Evolutionary conservation across 2,888 invertebrate genomes (phyloP), one percentile per base, ranked within the genome.

Genomic region (Heteromyza rotundicornis): DNA sequence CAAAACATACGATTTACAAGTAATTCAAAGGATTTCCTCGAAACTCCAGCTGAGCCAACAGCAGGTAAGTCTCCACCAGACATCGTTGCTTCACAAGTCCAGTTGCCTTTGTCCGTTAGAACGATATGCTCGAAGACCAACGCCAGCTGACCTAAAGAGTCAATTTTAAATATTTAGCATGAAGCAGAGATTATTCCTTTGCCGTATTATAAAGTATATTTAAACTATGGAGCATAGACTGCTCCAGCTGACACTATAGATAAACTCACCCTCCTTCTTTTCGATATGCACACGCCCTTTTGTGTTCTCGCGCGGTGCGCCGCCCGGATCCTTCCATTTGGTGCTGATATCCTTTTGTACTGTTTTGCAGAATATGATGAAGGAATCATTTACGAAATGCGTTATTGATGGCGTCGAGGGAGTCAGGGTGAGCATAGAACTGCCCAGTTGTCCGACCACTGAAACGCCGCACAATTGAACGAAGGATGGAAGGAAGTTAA

Each of bases 61-160:
- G n/a, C n/a, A n/a, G n/a, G n/a, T n/a, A n/a, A n/a, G n/a, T n/a
- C n/a, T n/a, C n/a, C n/a, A n/a, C n/a, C n/a, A n/a, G n/a, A n/a
- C n/a, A n/a, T n/a, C n/a, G 73, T 70, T 32, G 83, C 80, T 57
- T 80, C 79, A 73, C 86, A 86, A 19, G 83, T 82, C 82, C 86
- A 86, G 59, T 80, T 82, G 40, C 86, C 86, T 68, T 79, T 81
- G 70, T 86, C 86, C 61, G 80, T 76, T 67, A 79, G 68, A 62
- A 78, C 75, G 69, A 85, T 85, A 70, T 81, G 84, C 69, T 85
- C 84, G 64, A 86, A 85, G 51, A 86, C 82, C 54, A 86, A 74
- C 5, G 84, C 84, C 65, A 80, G 70, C 49, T 81, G 76, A 51
- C 80, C 84, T 77, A 60, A n/a, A n/a, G n/a, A n/a, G n/a, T n/a